phyloP scores from a whole-genome alignment of 1,140 invertebrate species.

The Bradysia coprophila region DNA sequence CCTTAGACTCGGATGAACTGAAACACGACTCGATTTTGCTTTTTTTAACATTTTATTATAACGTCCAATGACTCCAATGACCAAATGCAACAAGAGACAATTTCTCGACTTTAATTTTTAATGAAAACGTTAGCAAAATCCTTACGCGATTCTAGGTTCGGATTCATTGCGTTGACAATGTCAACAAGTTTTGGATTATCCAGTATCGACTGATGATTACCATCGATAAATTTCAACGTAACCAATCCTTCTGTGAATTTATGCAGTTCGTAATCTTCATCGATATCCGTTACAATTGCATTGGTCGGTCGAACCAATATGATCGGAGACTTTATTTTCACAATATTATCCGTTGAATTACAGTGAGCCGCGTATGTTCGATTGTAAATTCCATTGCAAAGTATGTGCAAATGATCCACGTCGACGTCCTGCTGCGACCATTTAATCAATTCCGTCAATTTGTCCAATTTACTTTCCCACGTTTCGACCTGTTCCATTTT shows the following conservation, averaged over 20 bases:
- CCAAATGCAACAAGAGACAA: too few species aligned
- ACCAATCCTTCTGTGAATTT: conserved; percentile 28
- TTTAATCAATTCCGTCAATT: conserved; percentile 15
- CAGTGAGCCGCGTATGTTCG: conserved; percentile 29
- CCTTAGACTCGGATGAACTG: too few species aligned
- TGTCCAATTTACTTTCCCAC: conserved; percentile 10
- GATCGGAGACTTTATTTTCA: conserved; percentile 32
- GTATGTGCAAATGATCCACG: conserved; percentile 24
- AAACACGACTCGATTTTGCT: too few species aligned
- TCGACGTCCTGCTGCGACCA: conserved; percentile 25
- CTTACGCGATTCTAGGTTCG: too few species aligned
- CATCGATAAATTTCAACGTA: conserved; percentile 35
- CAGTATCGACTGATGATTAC: conserved; percentile 50
- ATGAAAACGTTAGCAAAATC: too few species aligned
- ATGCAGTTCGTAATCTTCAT: conserved; percentile 44
- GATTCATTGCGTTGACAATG: too few species aligned
- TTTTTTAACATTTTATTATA: too few species aligned
- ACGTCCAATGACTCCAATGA: too few species aligned
- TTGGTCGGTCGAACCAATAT: conserved; percentile 40
- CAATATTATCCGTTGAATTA: conserved; percentile 19
- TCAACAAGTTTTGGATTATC: conserved; percentile 38
- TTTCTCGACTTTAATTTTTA: too few species aligned
- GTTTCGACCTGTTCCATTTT: conserved; percentile 15
- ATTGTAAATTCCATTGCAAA: conserved; percentile 30
- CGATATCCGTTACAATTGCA: conserved; percentile 23